Percentiles rank a stretch among this genome's conserved stretches.
phyloP scores from a whole-genome alignment of 30 jellyfish, hydroid and myxozoan genomes.

The Turritopsis dohrnii region DNA sequence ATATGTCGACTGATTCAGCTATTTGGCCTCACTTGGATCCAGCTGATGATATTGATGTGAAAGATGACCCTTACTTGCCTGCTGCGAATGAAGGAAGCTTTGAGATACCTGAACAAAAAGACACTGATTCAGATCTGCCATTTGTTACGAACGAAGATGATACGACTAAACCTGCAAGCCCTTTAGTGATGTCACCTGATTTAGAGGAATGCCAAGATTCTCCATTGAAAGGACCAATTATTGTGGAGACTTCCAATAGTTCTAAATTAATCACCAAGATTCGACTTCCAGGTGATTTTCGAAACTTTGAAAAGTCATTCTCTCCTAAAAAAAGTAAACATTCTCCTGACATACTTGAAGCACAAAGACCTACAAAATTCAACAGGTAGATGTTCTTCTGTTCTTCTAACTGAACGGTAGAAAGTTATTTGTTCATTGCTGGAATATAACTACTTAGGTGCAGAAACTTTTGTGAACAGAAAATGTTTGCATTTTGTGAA shows the following conservation, averaged over 20 bases:
- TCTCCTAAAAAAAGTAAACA: neutral
- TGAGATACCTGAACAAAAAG: neutral
- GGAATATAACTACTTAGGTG: too few species aligned
- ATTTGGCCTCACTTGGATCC: neutral
- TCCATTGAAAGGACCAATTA: constrained; percentile 5
- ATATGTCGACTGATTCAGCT: neutral
- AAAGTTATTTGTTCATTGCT: too few species aligned
- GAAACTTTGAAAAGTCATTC: neutral
- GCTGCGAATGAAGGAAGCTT: neutral
- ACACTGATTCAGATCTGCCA: neutral
- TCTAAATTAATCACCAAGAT: neutral
- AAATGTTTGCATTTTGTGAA: too few species aligned
- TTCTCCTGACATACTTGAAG: neutral
- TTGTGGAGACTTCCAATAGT: neutral
- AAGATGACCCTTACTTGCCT: constrained; percentile 19
- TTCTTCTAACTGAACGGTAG: neutral
- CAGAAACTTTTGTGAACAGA: too few species aligned
- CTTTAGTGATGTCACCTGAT: neutral
- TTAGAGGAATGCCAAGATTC: neutral
- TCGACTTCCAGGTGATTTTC: constrained; percentile 2
- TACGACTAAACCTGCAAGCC: neutral
- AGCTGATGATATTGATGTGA: neutral
- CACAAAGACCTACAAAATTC: neutral
- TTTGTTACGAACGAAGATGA: neutral
- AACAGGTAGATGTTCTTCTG: neutral